These are phyloP conservation scores for Rhopalosiphum nymphaeae DNA, from an alignment of 2,888 invertebrate species.

Conservation along the genomic window DNA sequence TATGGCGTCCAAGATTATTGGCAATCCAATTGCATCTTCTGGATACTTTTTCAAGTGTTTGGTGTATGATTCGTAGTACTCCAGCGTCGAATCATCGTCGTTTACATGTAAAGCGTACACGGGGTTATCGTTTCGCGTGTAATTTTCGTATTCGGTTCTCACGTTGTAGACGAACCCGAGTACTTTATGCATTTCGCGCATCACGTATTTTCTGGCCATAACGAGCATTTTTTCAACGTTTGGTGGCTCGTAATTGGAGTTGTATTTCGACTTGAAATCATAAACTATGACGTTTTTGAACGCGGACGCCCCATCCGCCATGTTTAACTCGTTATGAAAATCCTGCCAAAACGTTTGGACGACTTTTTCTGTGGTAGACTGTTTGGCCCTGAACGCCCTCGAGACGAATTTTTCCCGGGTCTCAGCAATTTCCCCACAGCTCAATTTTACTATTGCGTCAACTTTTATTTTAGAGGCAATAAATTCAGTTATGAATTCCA, in stretches of 20 bases:
- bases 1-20: conserved; percentile 27
- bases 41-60: background rate
- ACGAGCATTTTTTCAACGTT: background rate
- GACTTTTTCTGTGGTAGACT: accelerated
- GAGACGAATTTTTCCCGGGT: conserved; percentile 37
- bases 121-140: background rate
- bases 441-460: conserved; percentile 6
- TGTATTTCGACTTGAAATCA: conserved; percentile 9
- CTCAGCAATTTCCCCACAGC: background rate
- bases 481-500: background rate
- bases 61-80: background rate
- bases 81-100: background rate
- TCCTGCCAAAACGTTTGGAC: conserved; percentile 7
- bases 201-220: background rate
- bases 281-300: conserved; percentile 23
- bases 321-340: background rate
- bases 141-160: background rate
- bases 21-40: background rate
- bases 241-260: background rate
- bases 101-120: background rate
- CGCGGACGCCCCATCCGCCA: background rate
- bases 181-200: background rate
- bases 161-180: background rate
- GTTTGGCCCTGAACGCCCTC: background rate
- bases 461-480: background rate